Evolutionary conservation across 2,888 invertebrate species (phyloP), one percentile per base, ranked within the genome.

Genomic region (Scrobipalpa costella): DNA sequence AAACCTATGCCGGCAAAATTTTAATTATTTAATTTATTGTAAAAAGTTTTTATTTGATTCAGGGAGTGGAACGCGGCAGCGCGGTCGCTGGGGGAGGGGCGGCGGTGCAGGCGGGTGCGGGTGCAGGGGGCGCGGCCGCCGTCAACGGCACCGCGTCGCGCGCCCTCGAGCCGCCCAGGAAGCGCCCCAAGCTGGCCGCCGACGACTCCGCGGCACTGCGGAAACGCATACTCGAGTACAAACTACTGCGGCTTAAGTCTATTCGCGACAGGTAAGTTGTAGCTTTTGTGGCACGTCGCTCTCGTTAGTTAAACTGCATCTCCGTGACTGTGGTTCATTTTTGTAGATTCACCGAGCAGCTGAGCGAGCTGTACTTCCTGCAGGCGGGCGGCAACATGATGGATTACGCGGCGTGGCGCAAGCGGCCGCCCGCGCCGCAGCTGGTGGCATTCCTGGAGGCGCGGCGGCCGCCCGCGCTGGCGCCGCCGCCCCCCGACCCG

Each of bases 371-470:
- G 77, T 98, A 95, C 92, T 98, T 96, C 88, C 93, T 98, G 75
- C 96, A 97, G 89, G 94, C 94, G 75, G 96, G 96, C 73, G 96
- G 97, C 68, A 96, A 97, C 88, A 94, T 98, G 92, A 95, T 97
- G 94, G 98, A 98, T 84, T 96, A 95, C 86, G 94, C 94, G 73
- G 92, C 93, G 72, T 98, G 97, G 96, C 95, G 95, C 73, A 97
- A 96, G 85, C 93, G 95, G 74, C 95, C 96, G 69, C 94, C 96
- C 64, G 93, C 94, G 70, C 94, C 95, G 66, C 95, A 95, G 81
- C 95, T 96, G 78, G 80, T 95, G 66, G 93, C 94, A 63, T 97
- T 96, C 84, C 90, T 96, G 73, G 95, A 95, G 78, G 94, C 95
- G 76, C 94, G 95, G 73, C 93, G 93, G 66, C 92, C 95, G 95